Base-by-base conservation (phyloP, 1,140 invertebrate genomes). In the Plodia interpunctella region DNA sequence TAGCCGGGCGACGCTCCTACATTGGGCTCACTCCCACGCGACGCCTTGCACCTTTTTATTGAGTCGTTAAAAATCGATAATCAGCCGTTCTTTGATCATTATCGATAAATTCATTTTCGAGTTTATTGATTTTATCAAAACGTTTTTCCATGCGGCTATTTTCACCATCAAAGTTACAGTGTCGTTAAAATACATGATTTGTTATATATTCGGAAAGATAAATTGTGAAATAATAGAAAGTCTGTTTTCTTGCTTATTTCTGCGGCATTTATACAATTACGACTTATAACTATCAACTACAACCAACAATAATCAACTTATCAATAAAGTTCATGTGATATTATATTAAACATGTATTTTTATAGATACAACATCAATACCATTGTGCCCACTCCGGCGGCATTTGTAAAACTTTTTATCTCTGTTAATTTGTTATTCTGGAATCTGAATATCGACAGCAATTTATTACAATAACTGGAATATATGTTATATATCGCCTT, bases 1-100 rank as follows among this genome's bases (percentile, higher is more conserved):
- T 87, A 83, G 72, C 67, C 64, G 57, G 65, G 58, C 64, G 72
- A 64, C 57, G 61, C 63, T 65, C 30, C 38, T 25, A 59, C 59
- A n/a, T n/a, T n/a, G n/a, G 57, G 25, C 53, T 58, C 62, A 70
- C 76, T 76, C 77, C 80, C 76, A 82, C 77, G 74, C 62, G 52
- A 55, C 57, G 60, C 57, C 55, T 70, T 62, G 63, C 72, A 70
- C 67, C 65, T 78, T 70, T 68, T 64, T 63, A 63, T 69, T 66
- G 60, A 54, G 21, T 62, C 55, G 58, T 63, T 53, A 53, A 53
- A 25, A 53, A 53, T 53, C 51, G 51, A 53, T 44, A 44, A 44
- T 44, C 38, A 44, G 15, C 13, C 38, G 13, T 44, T 15, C 15
- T 17, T 6, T 17, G 38, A 44, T 44, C 38, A 17, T 44, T 44